phyloP scores from a whole-genome alignment of 2,888 invertebrate genomes.

The Mesorhabditis belari region DNA sequence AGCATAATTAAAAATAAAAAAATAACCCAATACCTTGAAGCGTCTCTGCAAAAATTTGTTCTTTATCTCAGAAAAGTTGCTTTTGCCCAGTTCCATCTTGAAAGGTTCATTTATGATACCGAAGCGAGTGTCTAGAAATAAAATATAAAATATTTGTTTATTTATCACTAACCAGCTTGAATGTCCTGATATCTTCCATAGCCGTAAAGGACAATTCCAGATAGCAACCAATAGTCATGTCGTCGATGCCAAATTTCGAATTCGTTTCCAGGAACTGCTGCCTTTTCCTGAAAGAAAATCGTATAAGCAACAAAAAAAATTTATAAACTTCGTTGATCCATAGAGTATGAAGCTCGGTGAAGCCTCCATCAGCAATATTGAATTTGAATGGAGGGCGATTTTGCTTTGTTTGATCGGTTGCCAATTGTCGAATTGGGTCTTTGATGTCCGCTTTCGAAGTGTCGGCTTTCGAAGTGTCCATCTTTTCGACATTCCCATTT shows the following conservation, averaged over 20 bases:
- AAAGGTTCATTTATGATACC: conserved; percentile 99
- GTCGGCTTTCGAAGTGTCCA: conserved; percentile 1
- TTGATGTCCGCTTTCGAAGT: neutral
- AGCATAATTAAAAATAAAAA: neutral
- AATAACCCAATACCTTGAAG: conserved; percentile 70
- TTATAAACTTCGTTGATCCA: conserved; percentile 99
- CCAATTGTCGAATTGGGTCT: neutral
- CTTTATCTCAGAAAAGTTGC: conserved; percentile 94
- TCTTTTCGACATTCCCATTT: conserved; percentile 41
- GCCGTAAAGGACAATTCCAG: conserved; percentile 90
- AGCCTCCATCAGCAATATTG: conserved; percentile 74
- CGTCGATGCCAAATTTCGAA: conserved; percentile 97
- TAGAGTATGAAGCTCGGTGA: conserved; percentile 93
- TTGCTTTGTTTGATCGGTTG: neutral
- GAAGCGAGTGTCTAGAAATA: conserved; percentile 81
- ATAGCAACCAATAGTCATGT: conserved; percentile 98
- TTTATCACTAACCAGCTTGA: conserved; percentile 58
- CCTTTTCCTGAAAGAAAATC: too few relatives aligned
- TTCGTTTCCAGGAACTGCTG: conserved; percentile 87
- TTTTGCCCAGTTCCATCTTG: conserved; percentile 93
- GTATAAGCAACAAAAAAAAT: too few relatives aligned
- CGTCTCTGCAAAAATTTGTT: conserved; percentile 96
- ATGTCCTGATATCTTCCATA: conserved; percentile 99
- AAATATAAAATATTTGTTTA: neutral
- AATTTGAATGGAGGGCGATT: conserved; percentile 86